Conservation (phyloP, 2,888 invertebrate genomes). For the Drosophila kokeensis region DNA sequence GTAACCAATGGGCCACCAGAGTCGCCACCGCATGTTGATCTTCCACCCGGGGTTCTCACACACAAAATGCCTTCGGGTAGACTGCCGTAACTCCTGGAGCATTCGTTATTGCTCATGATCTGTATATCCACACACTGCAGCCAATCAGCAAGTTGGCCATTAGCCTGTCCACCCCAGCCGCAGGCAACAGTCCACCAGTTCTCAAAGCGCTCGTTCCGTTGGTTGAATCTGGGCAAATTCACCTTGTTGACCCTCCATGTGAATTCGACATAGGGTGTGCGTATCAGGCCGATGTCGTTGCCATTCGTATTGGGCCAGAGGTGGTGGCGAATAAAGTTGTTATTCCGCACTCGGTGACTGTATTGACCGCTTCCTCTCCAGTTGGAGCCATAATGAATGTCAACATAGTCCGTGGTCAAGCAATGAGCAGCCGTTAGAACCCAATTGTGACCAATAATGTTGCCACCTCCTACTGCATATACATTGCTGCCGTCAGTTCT, state of each 20-base stretch:
- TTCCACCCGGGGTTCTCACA: slow-evolving; percentile 44
- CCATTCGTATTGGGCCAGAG: slow-evolving; percentile 42
- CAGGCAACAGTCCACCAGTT: slow-evolving; percentile 79
- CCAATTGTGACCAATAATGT: slow-evolving; percentile 45
- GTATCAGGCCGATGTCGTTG: slow-evolving; percentile 75
- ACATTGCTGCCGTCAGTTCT: slow-evolving; percentile 37
- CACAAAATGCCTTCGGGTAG: slow-evolving; percentile 58
- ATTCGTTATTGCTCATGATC: slow-evolving; percentile 79
- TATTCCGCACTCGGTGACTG: slow-evolving; percentile 41
- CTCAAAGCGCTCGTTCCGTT: slow-evolving; percentile 63
- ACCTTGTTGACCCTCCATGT: slow-evolving; percentile 37
- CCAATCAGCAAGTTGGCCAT: slow-evolving; percentile 57
- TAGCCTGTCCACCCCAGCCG: slow-evolving; percentile 85
- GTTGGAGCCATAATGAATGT: slow-evolving; percentile 64
- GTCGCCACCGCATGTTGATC: slow-evolving; percentile 75
- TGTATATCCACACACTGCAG: slow-evolving; percentile 80
- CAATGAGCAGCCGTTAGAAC: slow-evolving; percentile 54
- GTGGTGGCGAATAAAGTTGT: slow-evolving; percentile 53
- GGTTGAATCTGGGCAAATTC: slow-evolving; percentile 42
- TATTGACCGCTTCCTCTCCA: slow-evolving; percentile 32
- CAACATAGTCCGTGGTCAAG: slow-evolving; percentile 54
- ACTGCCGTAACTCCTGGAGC: slow-evolving; percentile 58
- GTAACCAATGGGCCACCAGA: slow-evolving; percentile 80
- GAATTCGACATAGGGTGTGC: slow-evolving; percentile 54
- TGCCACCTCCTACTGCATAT: slow-evolving; percentile 48